These are phyloP conservation scores for Drosophila orosa DNA, from an alignment of 1,140 invertebrate genomes.

Conservation along the genomic window DNA sequence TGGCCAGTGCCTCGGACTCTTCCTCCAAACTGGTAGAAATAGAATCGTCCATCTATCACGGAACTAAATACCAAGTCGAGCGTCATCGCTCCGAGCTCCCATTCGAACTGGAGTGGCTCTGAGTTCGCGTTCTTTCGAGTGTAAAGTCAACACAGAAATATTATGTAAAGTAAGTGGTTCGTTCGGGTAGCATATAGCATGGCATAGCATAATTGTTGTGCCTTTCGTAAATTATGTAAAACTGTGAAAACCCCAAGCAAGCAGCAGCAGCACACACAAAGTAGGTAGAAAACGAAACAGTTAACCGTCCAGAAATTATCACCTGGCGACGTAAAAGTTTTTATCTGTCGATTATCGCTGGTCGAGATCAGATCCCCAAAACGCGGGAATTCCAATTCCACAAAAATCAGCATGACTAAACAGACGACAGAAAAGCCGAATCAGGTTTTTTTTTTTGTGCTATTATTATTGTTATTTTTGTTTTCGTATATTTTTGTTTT, in stretches of 20 bases:
- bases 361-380: constrained; percentile 39
- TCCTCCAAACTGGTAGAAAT: constrained; percentile 59
- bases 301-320: constrained; percentile 55
- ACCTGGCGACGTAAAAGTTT: constrained; percentile 68
- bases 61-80: constrained; percentile 68
- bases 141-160: constrained; percentile 57
- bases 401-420: constrained; percentile 78
- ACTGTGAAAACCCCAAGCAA: constrained; percentile 12
- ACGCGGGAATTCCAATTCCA: constrained; percentile 73
- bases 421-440: constrained; percentile 46
- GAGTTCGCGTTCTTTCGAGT: constrained; percentile 55
- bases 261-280: constrained; percentile 1
- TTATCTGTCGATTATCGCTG: constrained; percentile 63
- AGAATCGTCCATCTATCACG: constrained; percentile 67
- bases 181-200: background rate
- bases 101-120: constrained; percentile 48
- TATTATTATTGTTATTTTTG: constrained; percentile 51
- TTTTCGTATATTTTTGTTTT: constrained; percentile 48
- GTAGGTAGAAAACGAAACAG: constrained; percentile 33
- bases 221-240: constrained; percentile 56
- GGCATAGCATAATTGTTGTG: constrained; percentile 27
- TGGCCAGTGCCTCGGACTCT: constrained; percentile 14
- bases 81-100: constrained; percentile 61
- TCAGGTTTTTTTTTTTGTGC: constrained; percentile 40
- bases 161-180: constrained; percentile 61